Percentiles rank a stretch among this genome's conserved stretches.
Evolutionary conservation across 2,888 invertebrate species (phyloP).

Genomic region (Drosophila pseudotalamancana): DNA sequence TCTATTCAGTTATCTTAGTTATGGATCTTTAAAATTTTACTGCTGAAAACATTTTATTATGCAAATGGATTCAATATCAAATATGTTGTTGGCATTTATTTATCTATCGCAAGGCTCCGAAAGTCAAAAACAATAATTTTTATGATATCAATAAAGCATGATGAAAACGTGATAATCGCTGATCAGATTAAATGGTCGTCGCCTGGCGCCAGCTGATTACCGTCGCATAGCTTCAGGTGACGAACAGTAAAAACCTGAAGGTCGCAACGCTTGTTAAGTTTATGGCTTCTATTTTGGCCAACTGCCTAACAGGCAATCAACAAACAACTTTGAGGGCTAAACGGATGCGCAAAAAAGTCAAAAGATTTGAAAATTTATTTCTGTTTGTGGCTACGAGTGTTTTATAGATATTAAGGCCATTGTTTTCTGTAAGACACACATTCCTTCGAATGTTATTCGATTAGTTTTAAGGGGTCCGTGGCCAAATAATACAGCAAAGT

Average conservation of each 20-base stretch:
- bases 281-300: slow-evolving; percentile 62
- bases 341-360: slow-evolving; percentile 45
- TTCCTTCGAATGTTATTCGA: slow-evolving; percentile 63
- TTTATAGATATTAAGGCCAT: slow-evolving; percentile 54
- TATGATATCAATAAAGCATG: slow-evolving; percentile 81
- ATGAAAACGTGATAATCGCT: slow-evolving; percentile 80
- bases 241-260: slow-evolving; percentile 71
- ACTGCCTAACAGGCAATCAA: slow-evolving; percentile 18
- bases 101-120: slow-evolving; percentile 52
- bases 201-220: slow-evolving; percentile 79
- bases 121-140: slow-evolving; percentile 73
- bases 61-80: slow-evolving; percentile 70
- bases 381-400: slow-evolving; percentile 22
- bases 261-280: slow-evolving; percentile 74
- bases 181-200: slow-evolving; percentile 76
- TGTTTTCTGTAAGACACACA: slow-evolving; percentile 46
- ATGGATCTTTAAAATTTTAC: slow-evolving; percentile 63
- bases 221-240: slow-evolving; percentile 71
- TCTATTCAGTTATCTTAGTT: slow-evolving; percentile 59
- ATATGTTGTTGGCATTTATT: slow-evolving; percentile 61
- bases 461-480: slow-evolving; percentile 38
- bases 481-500: slow-evolving; percentile 26
- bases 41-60: slow-evolving; percentile 59
- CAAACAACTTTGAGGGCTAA: slow-evolving; percentile 29
- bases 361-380: slow-evolving; percentile 60